Conservation (phyloP, 1,140 invertebrate genomes). For the Mercenaria mercenaria region DNA sequence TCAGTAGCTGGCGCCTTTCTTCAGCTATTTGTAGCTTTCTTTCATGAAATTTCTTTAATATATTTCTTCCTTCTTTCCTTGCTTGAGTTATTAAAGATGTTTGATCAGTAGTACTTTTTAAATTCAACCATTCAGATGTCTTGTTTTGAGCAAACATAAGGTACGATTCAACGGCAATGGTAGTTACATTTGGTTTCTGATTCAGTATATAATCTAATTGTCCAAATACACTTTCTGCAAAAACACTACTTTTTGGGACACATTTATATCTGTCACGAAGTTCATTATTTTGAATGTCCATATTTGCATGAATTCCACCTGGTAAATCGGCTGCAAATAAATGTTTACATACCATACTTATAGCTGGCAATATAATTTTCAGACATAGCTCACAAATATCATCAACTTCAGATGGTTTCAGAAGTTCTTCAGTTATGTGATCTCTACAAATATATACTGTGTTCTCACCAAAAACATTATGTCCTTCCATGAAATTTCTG, state of each 20-base stretch:
- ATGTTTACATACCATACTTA: neutral
- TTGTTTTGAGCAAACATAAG: conserved; percentile 46
- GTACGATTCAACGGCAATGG: conserved; percentile 16
- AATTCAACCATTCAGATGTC: conserved; percentile 6
- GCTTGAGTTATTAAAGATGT: neutral
- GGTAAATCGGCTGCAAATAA: neutral
- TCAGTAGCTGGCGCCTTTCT: neutral
- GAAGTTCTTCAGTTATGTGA: neutral
- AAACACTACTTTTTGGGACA: conserved; percentile 4
- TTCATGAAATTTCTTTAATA: neutral
- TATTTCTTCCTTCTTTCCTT: conserved; percentile 16
- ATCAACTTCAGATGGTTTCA: neutral
- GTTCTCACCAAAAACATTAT: neutral
- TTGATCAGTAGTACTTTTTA: conserved; percentile 2
- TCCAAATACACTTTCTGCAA: conserved; percentile 40
- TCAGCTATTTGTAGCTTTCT: neutral
- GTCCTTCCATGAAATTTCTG: neutral
- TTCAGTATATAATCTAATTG: conserved; percentile 33
- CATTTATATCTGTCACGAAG: neutral
- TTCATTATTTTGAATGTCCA: neutral
- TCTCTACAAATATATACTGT: neutral
- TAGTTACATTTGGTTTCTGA: conserved; percentile 37
- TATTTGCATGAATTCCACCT: neutral
- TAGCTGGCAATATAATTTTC: too few relatives aligned
- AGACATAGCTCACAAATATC: neutral